Evolutionary conservation across 2,888 invertebrate species (phyloP), one percentile per base, ranked within the genome.

Genomic region (Tenthredo amoena): DNA sequence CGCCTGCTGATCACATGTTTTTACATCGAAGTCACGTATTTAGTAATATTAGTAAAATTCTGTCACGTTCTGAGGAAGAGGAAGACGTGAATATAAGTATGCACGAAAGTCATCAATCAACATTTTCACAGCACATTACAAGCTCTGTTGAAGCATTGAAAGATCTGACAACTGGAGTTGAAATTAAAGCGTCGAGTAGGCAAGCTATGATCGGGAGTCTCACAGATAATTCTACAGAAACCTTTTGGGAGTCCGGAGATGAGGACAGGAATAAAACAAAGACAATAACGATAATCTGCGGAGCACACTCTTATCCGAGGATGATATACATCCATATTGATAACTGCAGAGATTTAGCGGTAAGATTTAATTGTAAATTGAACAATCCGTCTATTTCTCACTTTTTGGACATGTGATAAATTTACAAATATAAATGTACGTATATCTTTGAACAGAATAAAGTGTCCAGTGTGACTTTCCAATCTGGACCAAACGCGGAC

Each of bases 171-270:
- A 93, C 95, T 0, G 94, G 95, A 89, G 95, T 97, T 47, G 97
- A 98, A 89, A 96, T 99, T 77, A 97, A 97, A 88, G 98, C 98
- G 0, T 99, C 99, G 0, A 99, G 99, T 88, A 95, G 99, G 0
- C 98, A 97, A 91, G 99, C 98, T 9, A 98, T 99, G 98, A 96
- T 98, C 4, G 97, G 97, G 2, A 98, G 98, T 88, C 95, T 99
- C 21, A 97, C 97, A 0, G 99, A 99, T 92, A 97, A 97, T 90
- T 98, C 98, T 6, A 99, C 99, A 0, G 99, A 99, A 93, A 99
- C 99, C 0, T 99, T 99, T 94, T 99, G 99, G 99, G 99, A 99
- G 94, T 99, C 99, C 58, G 99, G 99, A 0, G 99, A 99, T 90
- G 99, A 99, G 91, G 99, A 99, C 94, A 95, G 97, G 85, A 98